Evolutionary conservation across 1,140 invertebrate genomes (phyloP).

Genomic region (Penaeus indicus): DNA sequence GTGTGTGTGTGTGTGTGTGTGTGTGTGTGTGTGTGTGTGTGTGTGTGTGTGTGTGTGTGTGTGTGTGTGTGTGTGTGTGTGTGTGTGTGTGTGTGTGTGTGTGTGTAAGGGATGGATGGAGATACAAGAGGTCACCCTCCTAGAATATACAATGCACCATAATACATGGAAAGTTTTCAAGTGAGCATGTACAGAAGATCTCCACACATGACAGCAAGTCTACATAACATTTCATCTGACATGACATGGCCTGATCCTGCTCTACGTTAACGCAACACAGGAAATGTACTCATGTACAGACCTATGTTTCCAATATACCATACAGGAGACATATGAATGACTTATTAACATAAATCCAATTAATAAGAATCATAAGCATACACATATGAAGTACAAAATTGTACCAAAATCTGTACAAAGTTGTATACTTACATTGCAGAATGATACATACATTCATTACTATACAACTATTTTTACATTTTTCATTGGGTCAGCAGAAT

Average conservation of each 20-base stretch:
- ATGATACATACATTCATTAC: too few species aligned
- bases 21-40: too few species aligned
- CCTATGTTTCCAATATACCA: neutral
- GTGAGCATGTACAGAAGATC: too few species aligned
- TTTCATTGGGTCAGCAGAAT: slow-evolving; percentile 30
- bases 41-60: too few species aligned
- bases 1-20: too few species aligned
- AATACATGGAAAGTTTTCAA: neutral
- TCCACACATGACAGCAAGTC: slow-evolving; percentile 13
- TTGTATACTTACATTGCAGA: slow-evolving; percentile 44
- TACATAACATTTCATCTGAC: too few species aligned
- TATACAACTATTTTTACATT: slow-evolving; percentile 47
- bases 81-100: neutral
- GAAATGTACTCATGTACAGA: slow-evolving; percentile 18
- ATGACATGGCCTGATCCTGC: too few species aligned
- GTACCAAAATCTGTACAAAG: slow-evolving; percentile 51
- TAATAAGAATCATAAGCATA: slow-evolving; percentile 33
- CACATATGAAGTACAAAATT: slow-evolving; percentile 52
- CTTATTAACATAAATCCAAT: slow-evolving; percentile 25
- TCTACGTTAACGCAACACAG: slow-evolving; percentile 19
- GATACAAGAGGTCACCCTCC: slow-evolving; percentile 3
- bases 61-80: too few species aligned
- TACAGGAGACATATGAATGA: neutral
- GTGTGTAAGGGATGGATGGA: neutral
- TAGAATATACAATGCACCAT: slow-evolving; percentile 40